Conservation (phyloP, 64 coral and sea anemone species). For the Porites lutea region DNA sequence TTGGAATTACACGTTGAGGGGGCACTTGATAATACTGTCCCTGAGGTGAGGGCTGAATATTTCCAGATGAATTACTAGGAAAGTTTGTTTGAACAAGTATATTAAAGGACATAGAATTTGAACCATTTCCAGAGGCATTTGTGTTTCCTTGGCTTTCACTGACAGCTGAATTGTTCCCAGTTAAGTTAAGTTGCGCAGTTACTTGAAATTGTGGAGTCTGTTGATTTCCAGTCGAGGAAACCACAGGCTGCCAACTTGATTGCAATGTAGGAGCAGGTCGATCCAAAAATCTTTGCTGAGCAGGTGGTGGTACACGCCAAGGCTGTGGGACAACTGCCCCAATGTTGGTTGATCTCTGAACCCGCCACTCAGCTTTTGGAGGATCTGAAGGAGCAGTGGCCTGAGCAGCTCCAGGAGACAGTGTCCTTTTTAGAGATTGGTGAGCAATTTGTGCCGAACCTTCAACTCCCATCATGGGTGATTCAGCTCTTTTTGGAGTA, state of each 20-base stretch:
- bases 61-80: conserved; percentile 33
- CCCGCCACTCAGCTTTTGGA: conserved; percentile 32
- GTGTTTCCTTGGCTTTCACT: conserved; percentile 8
- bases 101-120: conserved; percentile 93
- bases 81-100: conserved; percentile 88
- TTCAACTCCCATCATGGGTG: conserved; percentile 54
- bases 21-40: conserved; percentile 44
- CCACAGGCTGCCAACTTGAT: conserved; percentile 1
- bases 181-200: conserved; percentile 83
- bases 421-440: neutral
- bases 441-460: too few relatives aligned
- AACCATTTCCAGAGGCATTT: conserved; percentile 25
- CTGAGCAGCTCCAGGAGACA: neutral
- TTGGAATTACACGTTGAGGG: conserved; percentile 8
- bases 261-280: conserved; percentile 8
- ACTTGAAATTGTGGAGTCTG: conserved; percentile 90
- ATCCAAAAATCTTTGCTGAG: conserved; percentile 24
- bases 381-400: conserved; percentile 24
- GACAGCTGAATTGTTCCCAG: conserved; percentile 26
- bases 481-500: conserved; percentile 80
- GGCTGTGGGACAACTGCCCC: neutral
- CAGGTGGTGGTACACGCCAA: conserved; percentile 4
- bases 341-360: conserved; percentile 6
- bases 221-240: conserved; percentile 3
- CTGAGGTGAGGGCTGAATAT: neutral